Evolutionary conservation across 2,113 vertebrate species (phyloP).

Genomic region (Xiphophorus hellerii): DNA sequence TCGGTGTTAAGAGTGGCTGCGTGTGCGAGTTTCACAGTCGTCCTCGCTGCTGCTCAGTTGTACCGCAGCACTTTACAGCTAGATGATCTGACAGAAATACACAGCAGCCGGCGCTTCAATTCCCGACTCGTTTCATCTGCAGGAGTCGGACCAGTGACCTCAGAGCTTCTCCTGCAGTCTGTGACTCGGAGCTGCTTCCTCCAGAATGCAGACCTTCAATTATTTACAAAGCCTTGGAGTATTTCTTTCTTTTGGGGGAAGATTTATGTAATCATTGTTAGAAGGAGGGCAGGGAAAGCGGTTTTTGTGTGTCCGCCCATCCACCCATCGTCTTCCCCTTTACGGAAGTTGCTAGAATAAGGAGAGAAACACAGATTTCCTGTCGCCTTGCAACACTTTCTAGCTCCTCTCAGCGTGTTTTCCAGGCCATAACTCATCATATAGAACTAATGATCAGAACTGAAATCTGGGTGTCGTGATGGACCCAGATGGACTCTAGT

Average conservation of each 20-base stretch:
- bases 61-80: conserved; percentile 29
- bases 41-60: neutral
- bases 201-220: conserved; percentile 31
- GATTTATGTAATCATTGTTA: neutral
- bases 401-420: neutral
- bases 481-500: no score
- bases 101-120: conserved; percentile 52
- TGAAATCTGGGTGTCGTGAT: no score
- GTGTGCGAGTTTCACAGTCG: neutral
- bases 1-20: neutral
- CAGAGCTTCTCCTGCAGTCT: conserved; percentile 35
- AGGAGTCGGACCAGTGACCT: conserved; percentile 54
- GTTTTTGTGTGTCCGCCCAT: neutral
- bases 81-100: conserved; percentile 36
- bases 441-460: no score
- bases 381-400: neutral
- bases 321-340: no score
- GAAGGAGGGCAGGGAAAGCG: neutral
- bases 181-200: conserved; percentile 32
- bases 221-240: conserved; percentile 39
- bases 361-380: neutral
- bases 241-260: conserved; percentile 7
- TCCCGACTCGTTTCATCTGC: conserved; percentile 58
- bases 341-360: neutral
- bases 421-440: no score